phyloP scores from a whole-genome alignment of 2,797 vertebrate genomes.

The Coreius guichenoti region DNA sequence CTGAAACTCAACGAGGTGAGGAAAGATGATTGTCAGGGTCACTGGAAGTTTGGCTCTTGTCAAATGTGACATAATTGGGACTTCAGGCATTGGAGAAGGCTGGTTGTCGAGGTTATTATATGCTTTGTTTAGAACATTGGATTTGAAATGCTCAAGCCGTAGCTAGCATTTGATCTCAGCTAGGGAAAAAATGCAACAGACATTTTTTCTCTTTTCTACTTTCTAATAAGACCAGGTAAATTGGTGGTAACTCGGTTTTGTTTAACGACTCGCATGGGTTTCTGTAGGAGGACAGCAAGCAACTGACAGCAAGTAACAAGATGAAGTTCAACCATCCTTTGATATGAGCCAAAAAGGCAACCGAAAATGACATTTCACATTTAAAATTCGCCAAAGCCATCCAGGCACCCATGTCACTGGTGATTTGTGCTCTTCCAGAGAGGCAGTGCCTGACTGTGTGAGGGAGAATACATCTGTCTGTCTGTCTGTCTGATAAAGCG shows the following conservation, averaged over 20 bases:
- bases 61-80: constrained; percentile 46
- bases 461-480: constrained; percentile 40
- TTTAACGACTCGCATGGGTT: constrained; percentile 23
- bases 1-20: constrained; percentile 8
- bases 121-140: background rate
- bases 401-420: constrained; percentile 34
- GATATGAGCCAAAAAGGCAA: constrained; percentile 27
- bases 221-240: constrained; percentile 34
- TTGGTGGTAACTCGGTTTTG: constrained; percentile 21
- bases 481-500: constrained; percentile 38
- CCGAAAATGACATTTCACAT: constrained; percentile 47
- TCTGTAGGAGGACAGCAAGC: constrained; percentile 42
- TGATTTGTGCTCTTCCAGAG: constrained; percentile 50
- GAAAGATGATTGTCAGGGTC: constrained; percentile 42
- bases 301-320: constrained; percentile 55
- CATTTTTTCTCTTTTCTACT: constrained; percentile 14
- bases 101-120: constrained; percentile 12
- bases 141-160: constrained; percentile 17
- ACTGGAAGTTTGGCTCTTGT: constrained; percentile 30
- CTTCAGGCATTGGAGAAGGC: background rate
- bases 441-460: constrained; percentile 30
- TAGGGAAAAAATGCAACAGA: background rate
- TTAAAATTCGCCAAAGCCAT: constrained; percentile 39
- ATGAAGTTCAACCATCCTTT: constrained; percentile 22
- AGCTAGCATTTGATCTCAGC: background rate